Evolutionary conservation across 2,113 vertebrate species (phyloP), one percentile per base, ranked within the genome.

Genomic region (Xenopus borealis): DNA sequence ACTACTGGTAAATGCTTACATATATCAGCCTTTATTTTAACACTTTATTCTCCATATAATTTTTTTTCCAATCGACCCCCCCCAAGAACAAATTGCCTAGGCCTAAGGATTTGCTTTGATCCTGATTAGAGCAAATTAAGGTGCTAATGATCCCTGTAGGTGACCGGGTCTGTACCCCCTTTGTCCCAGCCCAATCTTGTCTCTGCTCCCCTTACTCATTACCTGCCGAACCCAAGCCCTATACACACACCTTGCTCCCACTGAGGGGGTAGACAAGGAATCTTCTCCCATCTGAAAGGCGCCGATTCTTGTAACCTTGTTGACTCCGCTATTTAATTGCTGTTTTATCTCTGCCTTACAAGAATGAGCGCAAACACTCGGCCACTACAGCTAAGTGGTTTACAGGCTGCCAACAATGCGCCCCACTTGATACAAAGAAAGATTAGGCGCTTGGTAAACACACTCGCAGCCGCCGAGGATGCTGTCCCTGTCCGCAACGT

Each of bases 241-340:
- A 27, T 27, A 27, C 23, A 27, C 67, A 79, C 65, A 59, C 79
- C 4, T 47, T 52, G 33, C 62, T 55, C 18, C 55, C 12, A 12
- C 62, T 78, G 23, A 27, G 23, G 7, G 5, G 8, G 33, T 40
- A 78, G 79, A 67, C 64, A 67, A 47, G 52, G 19, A 75, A 84
- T 84, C 83, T 1, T 47, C 70, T 79, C 44, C 53, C 1, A 75
- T 62, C 80, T 78, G 0, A 4, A 0, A 71, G 83, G 83, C 87
- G 80, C 83, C 83, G 61, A 73, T 64, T 77, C 81, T 12, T 69
- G 45, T 23, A 63, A 79, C 46, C 50, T 75, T 85, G 80, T 86
- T 85, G 85, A 83, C 84, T 84, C 82, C 81, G 17, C 64, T 72
- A 66, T 11, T 40, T 83, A 80, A 83, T 73, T 82, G 78, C 64